Conservation (phyloP, 37 sponge, comb jelly and placozoan species). For the Chondrosia reniformis region DNA sequence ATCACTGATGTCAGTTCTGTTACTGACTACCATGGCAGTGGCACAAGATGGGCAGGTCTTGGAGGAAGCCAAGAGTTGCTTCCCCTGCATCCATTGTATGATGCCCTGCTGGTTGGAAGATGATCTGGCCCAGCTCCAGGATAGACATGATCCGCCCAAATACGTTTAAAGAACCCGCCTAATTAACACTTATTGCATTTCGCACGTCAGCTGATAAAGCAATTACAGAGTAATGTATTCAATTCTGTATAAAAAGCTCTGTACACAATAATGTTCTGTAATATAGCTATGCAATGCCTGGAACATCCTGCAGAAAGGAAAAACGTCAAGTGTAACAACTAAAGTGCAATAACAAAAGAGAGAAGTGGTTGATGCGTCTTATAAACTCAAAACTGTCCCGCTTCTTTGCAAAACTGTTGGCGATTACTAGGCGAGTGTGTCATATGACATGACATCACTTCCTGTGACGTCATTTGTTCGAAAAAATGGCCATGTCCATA, state of each 20-base stretch:
- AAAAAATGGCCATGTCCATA: no score
- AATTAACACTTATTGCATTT: no score
- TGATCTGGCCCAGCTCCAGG: not conserved
- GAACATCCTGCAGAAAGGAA: no score
- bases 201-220: no score
- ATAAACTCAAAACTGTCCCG: no score
- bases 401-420: no score
- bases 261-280: not conserved
- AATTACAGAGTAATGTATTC: not conserved
- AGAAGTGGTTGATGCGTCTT: no score
- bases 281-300: not conserved
- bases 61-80: not conserved
- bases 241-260: not conserved
- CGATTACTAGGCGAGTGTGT: no score
- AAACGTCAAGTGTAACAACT: no score
- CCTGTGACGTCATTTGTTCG: no score
- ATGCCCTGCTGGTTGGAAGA: not conserved
- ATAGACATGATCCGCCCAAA: not conserved
- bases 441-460: no score
- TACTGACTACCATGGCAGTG: not conserved
- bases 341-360: no score
- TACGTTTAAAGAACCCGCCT: not conserved
- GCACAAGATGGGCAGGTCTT: not conserved
- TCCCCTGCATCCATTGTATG: not conserved
- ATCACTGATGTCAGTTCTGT: not conserved